Evolutionary conservation across 2,113 vertebrate species (phyloP), one percentile per base, ranked within the genome.

Genomic region (Cathartes aura): DNA sequence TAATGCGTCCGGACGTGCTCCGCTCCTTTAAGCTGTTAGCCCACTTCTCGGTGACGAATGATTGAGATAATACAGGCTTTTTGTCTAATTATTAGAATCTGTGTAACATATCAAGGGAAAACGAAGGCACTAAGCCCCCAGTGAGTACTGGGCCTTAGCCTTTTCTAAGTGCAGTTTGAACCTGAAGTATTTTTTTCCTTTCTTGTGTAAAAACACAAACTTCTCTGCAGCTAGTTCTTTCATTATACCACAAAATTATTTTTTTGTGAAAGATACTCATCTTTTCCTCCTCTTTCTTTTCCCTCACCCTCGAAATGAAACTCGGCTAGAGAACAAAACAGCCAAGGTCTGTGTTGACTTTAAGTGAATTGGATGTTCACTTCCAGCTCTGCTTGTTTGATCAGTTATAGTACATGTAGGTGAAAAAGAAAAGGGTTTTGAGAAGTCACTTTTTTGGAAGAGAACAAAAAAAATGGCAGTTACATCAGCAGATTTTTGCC

Each of bases 1-100:
- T 22, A 3, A 0, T 0, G 48, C 5, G 12, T 17, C 27, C 1
- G 4, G 9, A 3, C 24, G 0, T 8, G 13, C 32, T 32, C 14
- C 5, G 3, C 14, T 20, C 8, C 40, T 5, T 4, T 2, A 2
- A 32, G 48, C 48, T 7, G 21, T 29, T 8, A 9, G 21, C 15
- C 26, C 8, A 0, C 26, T 26, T 7, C 32, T 20, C 38, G 3
- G 20, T 13, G 14, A 30, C 1, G 6, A 6, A 1, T 2, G 8
- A 1, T 4, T 8, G 20, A 10, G 47, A 3, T 18, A 9, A 15
- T 2, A 0, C 10, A 3, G 23, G 5, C 3, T 12, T 34, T 74
- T 29, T 11, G 18, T 45, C 4, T 45, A 9, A 34, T 45, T 29
- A 4, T 13, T 24, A 6, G 18, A 4, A 2, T 9, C 43, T 18